Conservation (phyloP, 2,888 invertebrate species). For the Drosophila buzzatii region DNA sequence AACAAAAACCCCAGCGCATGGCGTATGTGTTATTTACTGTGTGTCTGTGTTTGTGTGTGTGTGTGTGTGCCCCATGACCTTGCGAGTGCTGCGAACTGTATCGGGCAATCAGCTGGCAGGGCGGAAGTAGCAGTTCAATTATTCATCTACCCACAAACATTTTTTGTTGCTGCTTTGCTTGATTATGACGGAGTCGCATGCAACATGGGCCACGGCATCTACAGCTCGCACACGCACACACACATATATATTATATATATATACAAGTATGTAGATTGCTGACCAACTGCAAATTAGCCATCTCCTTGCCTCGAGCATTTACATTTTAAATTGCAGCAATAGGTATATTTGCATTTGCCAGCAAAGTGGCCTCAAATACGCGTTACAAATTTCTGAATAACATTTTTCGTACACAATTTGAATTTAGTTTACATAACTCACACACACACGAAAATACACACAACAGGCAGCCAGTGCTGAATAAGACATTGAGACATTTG, state of each 20-base stretch:
- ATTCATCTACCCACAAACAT: conserved; percentile 61
- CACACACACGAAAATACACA: conserved; percentile 1
- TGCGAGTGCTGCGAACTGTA: conserved; percentile 33
- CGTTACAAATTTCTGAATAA: conserved; percentile 58
- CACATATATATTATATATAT: not conserved
- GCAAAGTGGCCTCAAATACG: conserved; percentile 60
- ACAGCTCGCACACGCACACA: conserved; percentile 21
- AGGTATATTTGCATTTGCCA: conserved; percentile 70
- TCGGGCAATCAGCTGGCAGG: conserved; percentile 69
- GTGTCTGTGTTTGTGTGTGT: not conserved
- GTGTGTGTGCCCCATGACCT: conserved; percentile 39
- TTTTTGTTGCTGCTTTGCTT: conserved; percentile 23
- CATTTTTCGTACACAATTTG: conserved; percentile 55
- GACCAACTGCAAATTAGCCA: conserved; percentile 52
- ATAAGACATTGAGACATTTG: conserved; percentile 19
- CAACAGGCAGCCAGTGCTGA: conserved; percentile 1
- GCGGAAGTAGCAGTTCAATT: conserved; percentile 76
- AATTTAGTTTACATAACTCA: conserved; percentile 60
- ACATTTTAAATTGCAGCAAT: conserved; percentile 79
- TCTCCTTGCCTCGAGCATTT: conserved; percentile 73
- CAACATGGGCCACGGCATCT: conserved; percentile 19
- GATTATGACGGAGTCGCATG: conserved; percentile 60
- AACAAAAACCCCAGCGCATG: not conserved
- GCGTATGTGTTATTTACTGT: not conserved
- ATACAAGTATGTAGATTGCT: conserved; percentile 12